Evolutionary conservation across 2,797 vertebrate genomes (phyloP).

Genomic region (Spizella passerina): DNA sequence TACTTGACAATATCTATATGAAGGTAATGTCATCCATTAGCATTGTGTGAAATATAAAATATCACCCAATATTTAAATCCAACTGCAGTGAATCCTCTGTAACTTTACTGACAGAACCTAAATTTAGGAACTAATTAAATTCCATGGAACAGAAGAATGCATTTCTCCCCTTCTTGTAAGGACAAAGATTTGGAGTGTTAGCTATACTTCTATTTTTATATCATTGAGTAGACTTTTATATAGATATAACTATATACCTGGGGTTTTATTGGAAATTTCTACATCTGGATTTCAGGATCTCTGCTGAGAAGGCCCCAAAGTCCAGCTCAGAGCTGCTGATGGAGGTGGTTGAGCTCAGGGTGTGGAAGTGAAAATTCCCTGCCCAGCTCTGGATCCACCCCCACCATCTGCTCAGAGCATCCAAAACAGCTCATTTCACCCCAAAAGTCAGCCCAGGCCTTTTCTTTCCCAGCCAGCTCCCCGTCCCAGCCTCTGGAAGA

Average conservation of each 20-base stretch:
- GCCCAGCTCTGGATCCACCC: not conserved
- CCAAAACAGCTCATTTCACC: not conserved
- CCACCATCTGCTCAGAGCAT: not conserved
- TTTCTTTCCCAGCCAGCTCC: not conserved
- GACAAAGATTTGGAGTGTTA: not conserved
- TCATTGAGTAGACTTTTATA: not conserved
- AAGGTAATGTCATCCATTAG: not conserved
- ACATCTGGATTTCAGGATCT: not conserved
- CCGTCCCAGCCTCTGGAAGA: not conserved
- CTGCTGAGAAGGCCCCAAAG: not conserved
- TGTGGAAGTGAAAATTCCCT: not conserved
- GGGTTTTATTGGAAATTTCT: not conserved
- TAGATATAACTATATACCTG: not conserved
- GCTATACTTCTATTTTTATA: not conserved
- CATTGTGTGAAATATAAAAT: not conserved
- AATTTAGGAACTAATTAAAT: slow-evolving; percentile 60
- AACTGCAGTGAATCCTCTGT: not conserved
- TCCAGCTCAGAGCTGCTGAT: not conserved
- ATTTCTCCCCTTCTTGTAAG: not conserved
- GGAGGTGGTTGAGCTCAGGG: not conserved
- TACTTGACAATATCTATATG: not conserved
- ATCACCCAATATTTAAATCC: slow-evolving; percentile 14
- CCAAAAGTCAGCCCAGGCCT: not conserved
- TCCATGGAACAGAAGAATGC: not conserved
- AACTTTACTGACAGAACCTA: slow-evolving; percentile 15